These are phyloP conservation scores for Cyanistes caeruleus DNA, from an alignment of 2,113 vertebrate genomes.

Conservation along the genomic window DNA sequence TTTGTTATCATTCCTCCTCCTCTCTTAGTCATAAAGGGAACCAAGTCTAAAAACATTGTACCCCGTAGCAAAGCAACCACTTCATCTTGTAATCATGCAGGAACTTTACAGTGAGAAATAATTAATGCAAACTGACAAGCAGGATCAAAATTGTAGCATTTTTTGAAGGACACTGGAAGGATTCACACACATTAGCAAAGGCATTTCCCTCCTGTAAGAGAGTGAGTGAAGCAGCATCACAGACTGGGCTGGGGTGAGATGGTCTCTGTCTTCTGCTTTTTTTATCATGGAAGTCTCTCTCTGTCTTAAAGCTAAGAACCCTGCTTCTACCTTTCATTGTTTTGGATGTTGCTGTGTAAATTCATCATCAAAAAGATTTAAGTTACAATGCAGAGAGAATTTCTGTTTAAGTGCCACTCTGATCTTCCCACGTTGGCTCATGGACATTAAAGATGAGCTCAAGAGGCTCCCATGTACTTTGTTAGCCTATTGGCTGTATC, in stretches of 20 bases:
- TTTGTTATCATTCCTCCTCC: not conserved
- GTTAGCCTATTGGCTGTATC: not conserved
- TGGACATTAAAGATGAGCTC: not conserved
- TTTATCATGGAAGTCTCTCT: not conserved
- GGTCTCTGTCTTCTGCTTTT: not conserved
- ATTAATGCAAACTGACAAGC: not conserved
- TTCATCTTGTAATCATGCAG: not conserved
- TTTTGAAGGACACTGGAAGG: not conserved
- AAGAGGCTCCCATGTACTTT: not conserved
- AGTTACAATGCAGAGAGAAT: not conserved
- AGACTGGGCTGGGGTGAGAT: not conserved
- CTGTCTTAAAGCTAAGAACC: not conserved
- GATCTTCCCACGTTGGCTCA: not conserved
- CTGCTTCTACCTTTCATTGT: not conserved
- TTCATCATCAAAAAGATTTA: not conserved
- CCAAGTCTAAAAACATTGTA: not conserved
- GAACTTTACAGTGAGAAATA: not conserved
- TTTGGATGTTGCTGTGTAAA: not conserved
- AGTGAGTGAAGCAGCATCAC: not conserved
- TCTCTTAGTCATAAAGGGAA: not conserved
- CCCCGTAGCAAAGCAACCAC: not conserved
- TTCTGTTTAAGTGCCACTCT: not conserved
- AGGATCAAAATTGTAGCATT: not conserved
- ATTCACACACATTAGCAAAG: not conserved
- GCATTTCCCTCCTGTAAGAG: not conserved